These are phyloP conservation scores for Macroramphosus scolopax DNA, from an alignment of 2,797 vertebrate genomes.

Conservation along the genomic window DNA sequence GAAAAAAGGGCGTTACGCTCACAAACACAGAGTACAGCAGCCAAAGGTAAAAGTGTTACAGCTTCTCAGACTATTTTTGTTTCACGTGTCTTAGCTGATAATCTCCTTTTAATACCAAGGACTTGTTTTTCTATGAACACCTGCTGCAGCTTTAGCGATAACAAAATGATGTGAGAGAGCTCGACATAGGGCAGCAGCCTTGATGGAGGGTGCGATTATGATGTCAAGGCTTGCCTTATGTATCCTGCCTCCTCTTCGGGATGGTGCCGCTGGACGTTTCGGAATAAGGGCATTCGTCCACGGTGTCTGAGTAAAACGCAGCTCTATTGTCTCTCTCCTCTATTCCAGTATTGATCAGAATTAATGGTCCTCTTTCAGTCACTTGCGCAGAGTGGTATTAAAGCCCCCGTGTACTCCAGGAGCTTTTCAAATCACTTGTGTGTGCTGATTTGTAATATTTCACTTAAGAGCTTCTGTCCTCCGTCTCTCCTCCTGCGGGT, in stretches of 20 bases:
- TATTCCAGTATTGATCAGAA: constrained; percentile 62
- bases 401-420: constrained; percentile 39
- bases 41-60: constrained; percentile 41
- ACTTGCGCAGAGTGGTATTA: constrained; percentile 54
- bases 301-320: constrained; percentile 34
- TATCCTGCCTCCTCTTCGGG: constrained; percentile 14
- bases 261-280: constrained; percentile 29
- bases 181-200: constrained; percentile 34
- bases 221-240: constrained; percentile 27
- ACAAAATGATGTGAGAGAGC: constrained; percentile 19
- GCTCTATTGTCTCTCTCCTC: constrained; percentile 35
- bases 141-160: constrained; percentile 24
- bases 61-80: constrained; percentile 33
- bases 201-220: constrained; percentile 28
- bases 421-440: constrained; percentile 44
- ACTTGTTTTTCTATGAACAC: constrained; percentile 37
- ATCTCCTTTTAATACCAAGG: constrained; percentile 23
- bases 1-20: constrained; percentile 46
- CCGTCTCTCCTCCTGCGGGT: too few relatives aligned
- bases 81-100: constrained; percentile 26
- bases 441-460: constrained; percentile 22
- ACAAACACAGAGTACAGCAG: constrained; percentile 59
- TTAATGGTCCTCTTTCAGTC: constrained; percentile 55
- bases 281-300: constrained; percentile 35
- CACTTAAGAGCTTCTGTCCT: constrained; percentile 41